Evolutionary conservation across 2,888 invertebrate species (phyloP).

Genomic region (Caenorhabditis panamensis): DNA sequence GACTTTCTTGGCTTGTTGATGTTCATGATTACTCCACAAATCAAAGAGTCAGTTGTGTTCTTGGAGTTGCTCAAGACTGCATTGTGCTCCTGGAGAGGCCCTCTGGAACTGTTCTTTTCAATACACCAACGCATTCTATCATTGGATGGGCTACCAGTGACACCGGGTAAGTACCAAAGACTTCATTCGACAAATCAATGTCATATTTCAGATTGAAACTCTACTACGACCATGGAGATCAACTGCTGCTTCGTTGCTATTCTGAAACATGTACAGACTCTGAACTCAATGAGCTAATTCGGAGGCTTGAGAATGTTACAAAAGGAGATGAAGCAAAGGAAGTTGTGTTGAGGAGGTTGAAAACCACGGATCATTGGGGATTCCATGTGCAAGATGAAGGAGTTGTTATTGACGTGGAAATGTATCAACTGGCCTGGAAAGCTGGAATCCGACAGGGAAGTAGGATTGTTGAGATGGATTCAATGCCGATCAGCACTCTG

Average conservation of each 20-base stretch:
- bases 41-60: slow-evolving; percentile 63
- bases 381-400: slow-evolving; percentile 84
- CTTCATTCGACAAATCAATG: slow-evolving; percentile 14
- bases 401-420: slow-evolving; percentile 93
- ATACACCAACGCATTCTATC: slow-evolving; percentile 89
- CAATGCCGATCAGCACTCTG: slow-evolving; percentile 73
- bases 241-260: slow-evolving; percentile 87
- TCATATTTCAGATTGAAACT: slow-evolving; percentile 71
- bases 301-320: slow-evolving; percentile 89
- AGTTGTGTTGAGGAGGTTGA: slow-evolving; percentile 73
- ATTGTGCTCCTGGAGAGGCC: slow-evolving; percentile 91
- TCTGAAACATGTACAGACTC: slow-evolving; percentile 84
- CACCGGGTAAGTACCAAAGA: slow-evolving; percentile 59
- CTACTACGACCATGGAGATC: slow-evolving; percentile 95
- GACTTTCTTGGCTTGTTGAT: slow-evolving; percentile 83
- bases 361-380: slow-evolving; percentile 75
- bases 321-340: slow-evolving; percentile 85
- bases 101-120: slow-evolving; percentile 90
- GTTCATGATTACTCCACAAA: slow-evolving; percentile 81
- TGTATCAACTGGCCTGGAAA: slow-evolving; percentile 83
- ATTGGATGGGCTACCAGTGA: slow-evolving; percentile 85
- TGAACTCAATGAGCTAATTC: slow-evolving; percentile 88
- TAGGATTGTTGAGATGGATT: slow-evolving; percentile 87
- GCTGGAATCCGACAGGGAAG: slow-evolving; percentile 93
- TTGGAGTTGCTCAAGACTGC: slow-evolving; percentile 88